Percentiles rank a stretch among this genome's conserved stretches.
These are phyloP conservation scores for Ophthalmolycus amberensis DNA, from an alignment of 2,113 vertebrate genomes.

Conservation along the genomic window DNA sequence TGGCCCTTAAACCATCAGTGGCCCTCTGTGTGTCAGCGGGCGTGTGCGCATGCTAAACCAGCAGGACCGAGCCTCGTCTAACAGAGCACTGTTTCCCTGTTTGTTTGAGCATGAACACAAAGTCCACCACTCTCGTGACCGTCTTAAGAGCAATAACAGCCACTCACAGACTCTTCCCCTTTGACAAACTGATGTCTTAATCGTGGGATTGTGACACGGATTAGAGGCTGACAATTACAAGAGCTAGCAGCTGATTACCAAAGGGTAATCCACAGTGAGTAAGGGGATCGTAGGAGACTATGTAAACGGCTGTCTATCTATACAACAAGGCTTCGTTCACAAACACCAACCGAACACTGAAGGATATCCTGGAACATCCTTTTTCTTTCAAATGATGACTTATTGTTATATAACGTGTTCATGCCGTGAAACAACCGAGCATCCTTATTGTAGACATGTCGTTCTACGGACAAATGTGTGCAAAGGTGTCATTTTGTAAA, in stretches of 20 bases:
- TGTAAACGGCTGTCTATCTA: slow-evolving; percentile 1
- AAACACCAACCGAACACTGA: slow-evolving; percentile 14
- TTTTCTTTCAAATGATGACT: not conserved
- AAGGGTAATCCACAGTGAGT: slow-evolving; percentile 45
- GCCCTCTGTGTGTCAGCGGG: slow-evolving; percentile 19
- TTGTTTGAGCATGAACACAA: slow-evolving; percentile 53
- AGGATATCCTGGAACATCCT: slow-evolving; percentile 45
- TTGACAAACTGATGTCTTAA: slow-evolving; percentile 76
- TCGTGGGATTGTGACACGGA: slow-evolving; percentile 57
- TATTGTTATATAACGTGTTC: not conserved
- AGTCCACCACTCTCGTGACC: slow-evolving; percentile 61
- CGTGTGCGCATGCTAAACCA: slow-evolving; percentile 42
- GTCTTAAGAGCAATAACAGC: slow-evolving; percentile 62
- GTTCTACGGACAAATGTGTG: not conserved
- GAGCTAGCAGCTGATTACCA: slow-evolving; percentile 59
- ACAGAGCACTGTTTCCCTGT: slow-evolving; percentile 76
- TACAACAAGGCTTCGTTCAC: slow-evolving; percentile 10
- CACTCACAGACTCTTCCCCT: slow-evolving; percentile 75
- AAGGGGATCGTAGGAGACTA: not conserved
- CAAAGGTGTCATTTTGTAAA: not conserved
- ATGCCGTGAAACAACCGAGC: not conserved
- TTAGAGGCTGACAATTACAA: slow-evolving; percentile 59
- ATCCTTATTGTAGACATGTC: not conserved
- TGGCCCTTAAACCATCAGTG: not conserved
- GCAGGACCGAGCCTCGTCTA: slow-evolving; percentile 63